phyloP scores from a whole-genome alignment of 1,140 invertebrate species.

The Drosophila santomea region DNA sequence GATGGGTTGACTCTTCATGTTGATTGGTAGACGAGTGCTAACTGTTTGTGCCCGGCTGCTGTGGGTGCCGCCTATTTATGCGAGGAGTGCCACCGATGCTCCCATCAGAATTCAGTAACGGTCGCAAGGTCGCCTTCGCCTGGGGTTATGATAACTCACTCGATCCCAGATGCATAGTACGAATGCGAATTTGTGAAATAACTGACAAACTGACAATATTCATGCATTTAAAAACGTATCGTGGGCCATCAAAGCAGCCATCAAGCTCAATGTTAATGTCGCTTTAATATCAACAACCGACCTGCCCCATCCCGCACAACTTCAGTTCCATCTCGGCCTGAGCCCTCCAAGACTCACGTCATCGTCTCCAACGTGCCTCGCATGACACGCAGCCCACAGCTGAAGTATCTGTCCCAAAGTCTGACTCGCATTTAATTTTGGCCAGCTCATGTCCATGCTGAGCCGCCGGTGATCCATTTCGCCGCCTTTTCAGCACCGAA shows the following conservation, averaged over 20 bases:
- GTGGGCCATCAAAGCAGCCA: slow-evolving; percentile 65
- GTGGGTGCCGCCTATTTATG: slow-evolving; percentile 70
- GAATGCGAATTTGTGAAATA: slow-evolving; percentile 34
- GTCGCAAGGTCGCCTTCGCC: slow-evolving; percentile 64
- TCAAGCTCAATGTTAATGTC: slow-evolving; percentile 78
- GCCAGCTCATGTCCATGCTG: slow-evolving; percentile 46
- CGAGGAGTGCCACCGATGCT: slow-evolving; percentile 43
- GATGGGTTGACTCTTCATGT: slow-evolving; percentile 39
- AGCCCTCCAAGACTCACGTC: slow-evolving; percentile 57
- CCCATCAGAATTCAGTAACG: slow-evolving; percentile 79
- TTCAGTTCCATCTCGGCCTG: slow-evolving; percentile 38
- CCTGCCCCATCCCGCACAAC: slow-evolving; percentile 9
- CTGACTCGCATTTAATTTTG: slow-evolving; percentile 59
- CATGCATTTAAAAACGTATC: slow-evolving; percentile 75
- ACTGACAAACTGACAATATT: slow-evolving; percentile 64
- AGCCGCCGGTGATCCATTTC: slow-evolving; percentile 42
- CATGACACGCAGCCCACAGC: slow-evolving; percentile 48
- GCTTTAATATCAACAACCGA: slow-evolving; percentile 67
- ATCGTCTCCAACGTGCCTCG: slow-evolving; percentile 69
- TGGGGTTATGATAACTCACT: slow-evolving; percentile 63
- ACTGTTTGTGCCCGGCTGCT: slow-evolving; percentile 72
- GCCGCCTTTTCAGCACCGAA: slow-evolving; percentile 40
- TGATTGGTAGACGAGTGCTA: slow-evolving; percentile 52
- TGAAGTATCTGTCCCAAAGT: not conserved
- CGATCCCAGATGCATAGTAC: slow-evolving; percentile 47